A percentile compares a stretch with the other conserved stretches of the same genome.
Conservation (phyloP, 2,888 invertebrate species). For the Cheilosia grossa region DNA sequence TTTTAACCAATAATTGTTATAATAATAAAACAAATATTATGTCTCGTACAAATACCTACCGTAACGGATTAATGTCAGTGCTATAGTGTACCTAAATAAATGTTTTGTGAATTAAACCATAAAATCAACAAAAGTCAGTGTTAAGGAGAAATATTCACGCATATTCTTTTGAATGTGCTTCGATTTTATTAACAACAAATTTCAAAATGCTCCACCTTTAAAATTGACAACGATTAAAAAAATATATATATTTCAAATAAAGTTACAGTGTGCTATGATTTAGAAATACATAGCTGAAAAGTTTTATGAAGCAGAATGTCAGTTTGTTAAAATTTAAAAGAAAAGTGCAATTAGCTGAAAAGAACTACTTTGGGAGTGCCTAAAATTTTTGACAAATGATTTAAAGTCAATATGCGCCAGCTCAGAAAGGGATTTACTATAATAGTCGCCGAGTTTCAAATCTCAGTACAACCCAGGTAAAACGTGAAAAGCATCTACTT, state of each 20-base stretch:
- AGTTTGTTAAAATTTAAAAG: not conserved
- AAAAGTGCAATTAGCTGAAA: slow-evolving; percentile 11
- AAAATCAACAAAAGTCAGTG: no score
- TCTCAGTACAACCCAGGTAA: slow-evolving; percentile 30
- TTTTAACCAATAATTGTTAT: not conserved
- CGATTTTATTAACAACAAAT: no score
- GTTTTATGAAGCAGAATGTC: not conserved
- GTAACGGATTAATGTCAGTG: no score
- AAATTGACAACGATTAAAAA: not conserved
- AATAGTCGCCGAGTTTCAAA: not conserved
- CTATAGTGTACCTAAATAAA: no score
- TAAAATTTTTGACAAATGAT: not conserved
- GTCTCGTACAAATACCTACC: no score
- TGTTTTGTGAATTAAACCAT: no score
- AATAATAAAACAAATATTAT: not conserved
- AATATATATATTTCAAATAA: not conserved
- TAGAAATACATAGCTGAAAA: not conserved
- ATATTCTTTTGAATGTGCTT: no score
- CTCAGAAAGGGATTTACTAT: not conserved
- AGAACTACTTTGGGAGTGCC: not conserved
- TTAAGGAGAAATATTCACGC: no score
- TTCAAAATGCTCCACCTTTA: no score
- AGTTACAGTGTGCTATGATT: not conserved
- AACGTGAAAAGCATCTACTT: not conserved
- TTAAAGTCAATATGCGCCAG: not conserved